These are phyloP conservation scores for Morpho achilles DNA, from an alignment of 2,888 invertebrate genomes.

Conservation along the genomic window DNA sequence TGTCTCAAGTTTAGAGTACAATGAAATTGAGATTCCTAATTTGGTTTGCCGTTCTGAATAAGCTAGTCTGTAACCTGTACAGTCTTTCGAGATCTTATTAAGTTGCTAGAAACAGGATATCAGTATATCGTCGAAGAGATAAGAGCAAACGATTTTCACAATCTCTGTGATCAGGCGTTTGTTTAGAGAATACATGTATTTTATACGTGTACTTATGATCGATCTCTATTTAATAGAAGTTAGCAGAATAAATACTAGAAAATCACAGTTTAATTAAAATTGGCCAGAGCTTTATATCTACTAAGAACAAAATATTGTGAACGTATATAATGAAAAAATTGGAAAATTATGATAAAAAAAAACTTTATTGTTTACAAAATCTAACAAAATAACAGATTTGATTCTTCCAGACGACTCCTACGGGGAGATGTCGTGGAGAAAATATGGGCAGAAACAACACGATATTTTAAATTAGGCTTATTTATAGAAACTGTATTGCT, in stretches of 20 bases:
- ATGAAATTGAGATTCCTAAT: constrained; percentile 36
- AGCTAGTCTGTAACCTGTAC: constrained; percentile 60
- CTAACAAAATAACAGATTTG: no score
- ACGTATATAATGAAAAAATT: no score
- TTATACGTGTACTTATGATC: neutral
- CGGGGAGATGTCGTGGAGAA: no score
- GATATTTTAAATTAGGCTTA: no score
- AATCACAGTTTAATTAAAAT: no score
- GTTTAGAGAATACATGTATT: constrained; percentile 18
- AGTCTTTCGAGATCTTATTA: constrained; percentile 54
- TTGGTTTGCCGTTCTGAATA: constrained; percentile 42
- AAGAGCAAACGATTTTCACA: constrained; percentile 49
- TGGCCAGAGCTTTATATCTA: no score
- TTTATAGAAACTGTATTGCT: no score
- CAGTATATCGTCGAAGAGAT: constrained; percentile 36
- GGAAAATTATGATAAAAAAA: no score
- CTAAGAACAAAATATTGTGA: no score
- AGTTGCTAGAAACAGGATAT: constrained; percentile 34
- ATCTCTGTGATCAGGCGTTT: constrained; percentile 37
- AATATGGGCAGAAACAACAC: no score
- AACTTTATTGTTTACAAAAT: no score
- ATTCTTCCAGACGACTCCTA: no score
- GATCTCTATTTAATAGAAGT: constrained; percentile 5
- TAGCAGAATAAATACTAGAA: neutral
- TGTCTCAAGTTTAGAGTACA: constrained; percentile 15